Conservation (phyloP, 2,113 vertebrate genomes). For the Gymnobelideus leadbeateri region DNA sequence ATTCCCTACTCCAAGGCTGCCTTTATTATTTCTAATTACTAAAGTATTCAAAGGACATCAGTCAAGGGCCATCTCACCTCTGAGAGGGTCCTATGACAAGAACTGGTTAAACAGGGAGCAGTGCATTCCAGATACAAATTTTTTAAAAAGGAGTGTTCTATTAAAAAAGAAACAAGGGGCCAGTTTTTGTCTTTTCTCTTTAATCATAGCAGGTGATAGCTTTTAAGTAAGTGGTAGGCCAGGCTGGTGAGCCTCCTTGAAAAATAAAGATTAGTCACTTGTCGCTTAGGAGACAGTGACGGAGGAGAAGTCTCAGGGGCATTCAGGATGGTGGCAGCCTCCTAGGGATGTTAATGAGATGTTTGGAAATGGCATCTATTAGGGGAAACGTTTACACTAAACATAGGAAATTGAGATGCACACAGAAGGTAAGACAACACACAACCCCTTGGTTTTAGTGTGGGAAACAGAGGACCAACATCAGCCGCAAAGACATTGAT, state of each 20-base stretch:
- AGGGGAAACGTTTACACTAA: not conserved
- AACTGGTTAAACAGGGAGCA: not conserved
- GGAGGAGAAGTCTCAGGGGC: not conserved
- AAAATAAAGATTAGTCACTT: not conserved
- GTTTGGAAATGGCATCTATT: not conserved
- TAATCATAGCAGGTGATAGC: not conserved
- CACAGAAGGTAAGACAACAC: not conserved
- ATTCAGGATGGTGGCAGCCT: not conserved
- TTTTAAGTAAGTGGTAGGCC: not conserved
- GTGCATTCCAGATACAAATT: not conserved
- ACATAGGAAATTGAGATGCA: not conserved
- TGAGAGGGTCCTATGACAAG: not conserved
- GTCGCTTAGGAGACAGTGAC: not conserved
- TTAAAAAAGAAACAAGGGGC: not conserved
- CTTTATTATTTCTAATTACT: not conserved
- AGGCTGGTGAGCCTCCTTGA: not conserved
- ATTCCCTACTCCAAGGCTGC: not conserved
- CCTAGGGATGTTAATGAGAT: not conserved
- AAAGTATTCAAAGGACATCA: not conserved
- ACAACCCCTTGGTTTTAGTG: not conserved
- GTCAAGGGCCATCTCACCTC: not conserved
- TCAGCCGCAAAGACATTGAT: not conserved
- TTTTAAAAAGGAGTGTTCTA: not conserved
- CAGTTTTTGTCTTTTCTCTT: not conserved
- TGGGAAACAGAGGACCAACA: not conserved